phyloP scores from a whole-genome alignment of 2,797 vertebrate species.

The Sebastes oblongus region DNA sequence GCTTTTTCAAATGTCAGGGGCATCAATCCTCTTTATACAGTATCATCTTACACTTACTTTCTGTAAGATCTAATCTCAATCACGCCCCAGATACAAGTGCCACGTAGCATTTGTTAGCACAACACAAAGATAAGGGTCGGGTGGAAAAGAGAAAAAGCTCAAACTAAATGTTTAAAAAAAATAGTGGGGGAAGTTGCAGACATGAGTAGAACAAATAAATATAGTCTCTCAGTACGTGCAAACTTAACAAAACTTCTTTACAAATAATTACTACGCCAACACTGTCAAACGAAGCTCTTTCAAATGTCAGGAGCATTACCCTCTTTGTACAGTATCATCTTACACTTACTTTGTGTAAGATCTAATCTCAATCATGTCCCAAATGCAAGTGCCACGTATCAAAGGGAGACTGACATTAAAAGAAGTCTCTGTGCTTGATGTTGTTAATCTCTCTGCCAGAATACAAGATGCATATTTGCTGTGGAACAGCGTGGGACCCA shows the following conservation, averaged over 20 bases:
- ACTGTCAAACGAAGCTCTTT: constrained; percentile 26
- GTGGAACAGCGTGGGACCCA: constrained; percentile 65
- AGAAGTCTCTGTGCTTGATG: constrained; percentile 65
- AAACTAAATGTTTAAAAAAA: constrained; percentile 5
- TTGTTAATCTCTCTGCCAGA: constrained; percentile 71
- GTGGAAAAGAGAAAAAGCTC: background rate
- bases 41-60: constrained; percentile 50
- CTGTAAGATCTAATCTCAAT: constrained; percentile 55
- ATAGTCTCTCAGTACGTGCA: background rate
- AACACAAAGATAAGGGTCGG: constrained; percentile 9
- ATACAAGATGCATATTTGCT: constrained; percentile 65
- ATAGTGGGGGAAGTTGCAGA: background rate
- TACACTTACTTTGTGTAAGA: constrained; percentile 53
- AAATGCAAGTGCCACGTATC: constrained; percentile 59
- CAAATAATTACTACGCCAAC: constrained; percentile 49
- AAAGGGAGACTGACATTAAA: constrained; percentile 71
- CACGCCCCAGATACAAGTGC: constrained; percentile 34
- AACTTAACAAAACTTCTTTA: constrained; percentile 39
- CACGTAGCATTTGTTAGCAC: background rate
- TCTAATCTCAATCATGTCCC: constrained; percentile 55
- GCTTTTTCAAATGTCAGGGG: constrained; percentile 42
- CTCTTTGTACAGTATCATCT: constrained; percentile 34
- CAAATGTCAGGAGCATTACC: constrained; percentile 46
- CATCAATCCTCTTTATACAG: constrained; percentile 31
- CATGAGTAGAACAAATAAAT: background rate